phyloP scores from a whole-genome alignment of 2,113 vertebrate species.

The Potamarius usumacintae region DNA sequence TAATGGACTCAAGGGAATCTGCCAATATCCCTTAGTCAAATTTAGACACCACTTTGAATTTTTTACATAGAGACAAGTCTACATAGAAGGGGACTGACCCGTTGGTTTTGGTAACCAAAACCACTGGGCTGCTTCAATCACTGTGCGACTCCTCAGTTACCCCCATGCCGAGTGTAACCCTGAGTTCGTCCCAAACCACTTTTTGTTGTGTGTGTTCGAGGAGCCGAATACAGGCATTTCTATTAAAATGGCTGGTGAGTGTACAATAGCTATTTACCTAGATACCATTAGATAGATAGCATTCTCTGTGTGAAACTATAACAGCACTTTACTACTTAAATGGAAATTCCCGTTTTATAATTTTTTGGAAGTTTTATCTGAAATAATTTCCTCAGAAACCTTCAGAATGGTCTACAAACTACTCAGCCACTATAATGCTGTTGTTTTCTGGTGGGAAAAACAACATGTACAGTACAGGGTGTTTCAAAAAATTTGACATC shows the following conservation, averaged over 20 bases:
- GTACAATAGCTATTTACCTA: background rate
- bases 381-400: background rate
- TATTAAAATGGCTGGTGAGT: background rate
- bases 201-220: too few species aligned
- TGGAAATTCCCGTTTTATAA: background rate
- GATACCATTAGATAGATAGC: background rate
- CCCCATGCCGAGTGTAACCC: too few species aligned
- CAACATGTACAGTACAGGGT: conserved; percentile 21
- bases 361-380: background rate
- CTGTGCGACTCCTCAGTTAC: too few species aligned
- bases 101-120: background rate
- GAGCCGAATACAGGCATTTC: background rate
- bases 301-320: background rate
- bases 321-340: background rate
- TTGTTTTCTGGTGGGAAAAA: conserved; percentile 21
- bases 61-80: too few species aligned
- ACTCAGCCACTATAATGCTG: too few species aligned
- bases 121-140: too few species aligned
- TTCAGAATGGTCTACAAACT: background rate
- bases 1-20: too few species aligned
- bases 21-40: too few species aligned
- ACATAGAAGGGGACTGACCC: too few species aligned
- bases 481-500: too few species aligned
- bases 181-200: too few species aligned
- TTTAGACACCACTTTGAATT: too few species aligned